Percentiles rank a stretch among this genome's conserved stretches.
phyloP scores from a whole-genome alignment of 2,113 vertebrate species.

The Lathamus discolor region DNA sequence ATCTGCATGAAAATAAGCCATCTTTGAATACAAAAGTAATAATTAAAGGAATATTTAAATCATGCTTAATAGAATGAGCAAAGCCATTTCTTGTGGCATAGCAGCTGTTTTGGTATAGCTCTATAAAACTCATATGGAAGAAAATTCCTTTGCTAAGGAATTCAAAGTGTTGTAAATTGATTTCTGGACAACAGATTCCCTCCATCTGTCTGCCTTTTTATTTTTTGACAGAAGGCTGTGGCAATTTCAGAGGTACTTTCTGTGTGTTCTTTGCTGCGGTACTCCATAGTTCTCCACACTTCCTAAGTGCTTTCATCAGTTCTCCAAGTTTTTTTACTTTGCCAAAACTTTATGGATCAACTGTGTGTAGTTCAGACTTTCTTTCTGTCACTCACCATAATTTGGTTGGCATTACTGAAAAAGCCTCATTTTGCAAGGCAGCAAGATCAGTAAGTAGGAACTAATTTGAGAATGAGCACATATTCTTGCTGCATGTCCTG shows the following conservation, averaged over 20 bases:
- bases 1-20: slow-evolving; percentile 61
- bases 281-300: rapidly evolving
- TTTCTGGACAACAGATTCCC: background rate
- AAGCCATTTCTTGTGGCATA: background rate
- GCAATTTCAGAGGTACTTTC: background rate
- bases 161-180: background rate
- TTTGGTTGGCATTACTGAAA: rapidly evolving
- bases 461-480: background rate
- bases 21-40: slow-evolving; percentile 55
- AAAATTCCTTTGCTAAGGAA: background rate
- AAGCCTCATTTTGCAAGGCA: background rate
- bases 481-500: background rate
- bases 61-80: background rate
- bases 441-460: background rate
- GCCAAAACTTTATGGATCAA: background rate
- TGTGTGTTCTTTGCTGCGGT: background rate
- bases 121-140: background rate
- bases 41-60: slow-evolving; percentile 42
- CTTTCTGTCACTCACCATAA: background rate
- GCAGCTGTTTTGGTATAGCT: background rate
- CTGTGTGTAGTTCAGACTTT: background rate
- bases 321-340: background rate
- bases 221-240: background rate
- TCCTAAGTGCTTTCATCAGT: background rate
- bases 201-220: background rate